Base-by-base conservation (phyloP, 2,113 vertebrate species). In the Hippocampus barbouri region DNA sequence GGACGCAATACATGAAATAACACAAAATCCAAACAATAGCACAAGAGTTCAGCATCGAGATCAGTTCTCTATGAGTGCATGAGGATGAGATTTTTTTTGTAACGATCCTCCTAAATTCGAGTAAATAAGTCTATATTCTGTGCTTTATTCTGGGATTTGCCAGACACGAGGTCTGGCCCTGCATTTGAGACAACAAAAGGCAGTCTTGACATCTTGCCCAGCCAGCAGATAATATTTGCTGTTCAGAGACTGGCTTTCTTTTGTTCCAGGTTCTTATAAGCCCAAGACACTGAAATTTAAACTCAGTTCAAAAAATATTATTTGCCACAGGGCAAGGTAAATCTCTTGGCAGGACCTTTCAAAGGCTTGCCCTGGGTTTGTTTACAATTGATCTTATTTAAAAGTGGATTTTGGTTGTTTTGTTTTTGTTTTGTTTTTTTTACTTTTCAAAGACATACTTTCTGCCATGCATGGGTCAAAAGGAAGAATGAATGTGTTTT, bases 381-480 rank as follows among this genome's bases (percentile, higher is more conserved):
- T 93, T 93, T 93, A 92, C 90, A 91, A 93, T 92, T 93, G 91
- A 92, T 93, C 91, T 92, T 93, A 93, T 93, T 93, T 91, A 92
- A 92, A 92, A 93, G 91, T 88, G 83, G 88, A 89, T 89, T 92
- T 88, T 65, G 91, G 23, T 12, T 25, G 23, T 61, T 92, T 82
- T 90, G 85, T 91, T 92, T 91, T 89, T 1, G 3, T 25, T 30
- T 60, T 15, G 7, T 92, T 84, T 90, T 85, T 91, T 92, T 91
- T 89, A 90, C 85, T 91, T 91, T 92, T 93, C 91, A 93, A 92
- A 93, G 91, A 84, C 83, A 73, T 80, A 82, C 84, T 89, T 87
- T 90, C 86, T 90, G 78, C 80, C 82, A 61, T 92, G 90, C 85
- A 76, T 63, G 70, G 83, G 91, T 92, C 92, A 89, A 92, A 91